Percentiles rank a stretch among this genome's conserved stretches.
Conservation (phyloP, 2,888 invertebrate genomes). For the Epinotia brunnichana region DNA sequence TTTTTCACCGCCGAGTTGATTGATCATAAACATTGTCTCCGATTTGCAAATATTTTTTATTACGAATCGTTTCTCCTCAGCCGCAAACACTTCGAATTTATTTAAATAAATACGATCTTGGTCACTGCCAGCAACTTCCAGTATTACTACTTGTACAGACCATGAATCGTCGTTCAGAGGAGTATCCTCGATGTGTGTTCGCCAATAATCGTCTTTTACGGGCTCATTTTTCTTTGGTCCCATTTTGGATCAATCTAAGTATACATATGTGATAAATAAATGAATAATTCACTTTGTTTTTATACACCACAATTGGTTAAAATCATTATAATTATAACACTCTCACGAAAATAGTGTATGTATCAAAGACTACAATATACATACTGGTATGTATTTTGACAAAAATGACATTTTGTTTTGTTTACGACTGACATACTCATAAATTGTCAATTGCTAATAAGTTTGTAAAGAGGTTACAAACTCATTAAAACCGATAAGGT, state of each 20-base stretch:
- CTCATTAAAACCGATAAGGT: too few species aligned
- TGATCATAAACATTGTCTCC: slow-evolving; percentile 78
- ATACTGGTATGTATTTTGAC: too few species aligned
- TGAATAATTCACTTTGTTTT: background rate
- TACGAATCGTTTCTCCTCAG: slow-evolving; percentile 73
- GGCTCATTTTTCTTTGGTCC: slow-evolving; percentile 63
- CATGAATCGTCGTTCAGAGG: slow-evolving; percentile 65
- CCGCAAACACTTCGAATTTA: slow-evolving; percentile 72
- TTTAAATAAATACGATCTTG: slow-evolving; percentile 72
- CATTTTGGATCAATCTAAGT: slow-evolving; percentile 53
- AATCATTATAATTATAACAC: too few species aligned
- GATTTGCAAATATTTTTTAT: slow-evolving; percentile 77
- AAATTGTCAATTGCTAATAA: too few species aligned
- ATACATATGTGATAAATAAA: background rate
- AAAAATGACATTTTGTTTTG: too few species aligned
- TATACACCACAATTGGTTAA: too few species aligned
- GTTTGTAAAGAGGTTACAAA: too few species aligned
- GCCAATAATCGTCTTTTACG: slow-evolving; percentile 60
- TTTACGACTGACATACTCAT: too few species aligned
- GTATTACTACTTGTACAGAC: slow-evolving; percentile 70
- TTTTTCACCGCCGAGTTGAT: slow-evolving; percentile 76
- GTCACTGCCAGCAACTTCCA: slow-evolving; percentile 75
- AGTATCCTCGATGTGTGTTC: slow-evolving; percentile 63
- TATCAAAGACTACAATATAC: too few species aligned
- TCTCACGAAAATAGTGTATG: too few species aligned